Base-by-base conservation (phyloP, 1,140 invertebrate genomes). In the Eumaeus atala region DNA sequence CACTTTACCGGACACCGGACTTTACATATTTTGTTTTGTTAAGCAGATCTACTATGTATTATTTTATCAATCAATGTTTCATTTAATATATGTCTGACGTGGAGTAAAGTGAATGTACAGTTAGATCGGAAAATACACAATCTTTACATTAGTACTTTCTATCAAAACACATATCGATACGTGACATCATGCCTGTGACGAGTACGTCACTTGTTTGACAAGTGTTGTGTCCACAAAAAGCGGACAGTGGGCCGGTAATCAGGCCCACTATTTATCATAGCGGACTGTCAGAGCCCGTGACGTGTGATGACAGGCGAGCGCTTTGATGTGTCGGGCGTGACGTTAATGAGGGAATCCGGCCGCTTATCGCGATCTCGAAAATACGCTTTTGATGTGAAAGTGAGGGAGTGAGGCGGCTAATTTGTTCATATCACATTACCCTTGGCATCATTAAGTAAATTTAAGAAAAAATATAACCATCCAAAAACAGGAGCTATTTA, bases 251-350 rank as follows among this genome's bases (percentile, higher is more conserved):
- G 48, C 57, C 57, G 66, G 68, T 74, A 76, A 80, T 80, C 68
- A 72, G 66, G 64, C 51, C 54, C 56, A 56, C 67, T 66, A 74
- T 78, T 70, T 63, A 60, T 63, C 61, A 62, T 63, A 48, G 55
- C 57, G 38, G 38, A 28, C 51, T 51, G 63, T 59, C 63, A 52
- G 48, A 40, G 16, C 54, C 51, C 38, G 60, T 62, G 68, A 62
- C 62, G 60, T 58, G 61, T 58, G 61, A 54, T 66, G 67, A 74
- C 64, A 73, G 74, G 60, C 56, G 53, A 61, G 57, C 61, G 49
- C 73, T 79, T 77, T 81, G 72, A 81, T 69, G 70, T 78, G 74
- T 78, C 77, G 71, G 54, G n/a, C 58, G 51, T 42, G 65, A 57
- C 61, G 66, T 57, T 77, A 81, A 78, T 75, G 67, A 75, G 70